Conservation (phyloP, 2,888 invertebrate genomes). For the Phalera bucephala region DNA sequence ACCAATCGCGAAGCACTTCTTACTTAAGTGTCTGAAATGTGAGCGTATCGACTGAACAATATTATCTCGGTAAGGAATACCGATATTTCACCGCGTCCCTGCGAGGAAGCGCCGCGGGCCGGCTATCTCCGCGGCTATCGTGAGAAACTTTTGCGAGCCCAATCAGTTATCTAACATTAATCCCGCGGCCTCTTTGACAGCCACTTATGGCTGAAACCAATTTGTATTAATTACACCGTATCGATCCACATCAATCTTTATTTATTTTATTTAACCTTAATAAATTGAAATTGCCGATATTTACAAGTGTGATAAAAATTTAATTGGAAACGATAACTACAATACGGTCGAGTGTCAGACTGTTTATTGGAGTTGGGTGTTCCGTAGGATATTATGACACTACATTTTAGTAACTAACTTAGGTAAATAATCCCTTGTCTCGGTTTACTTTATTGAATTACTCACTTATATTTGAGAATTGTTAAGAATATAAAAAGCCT, state of each 20-base stretch:
- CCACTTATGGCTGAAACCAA: constrained; percentile 56
- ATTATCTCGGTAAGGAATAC: constrained; percentile 27
- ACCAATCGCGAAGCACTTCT: neutral
- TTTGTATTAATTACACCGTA: constrained; percentile 68
- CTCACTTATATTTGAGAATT: no score
- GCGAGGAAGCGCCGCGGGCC: constrained; percentile 31
- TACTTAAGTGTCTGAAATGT: constrained; percentile 9
- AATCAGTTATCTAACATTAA: constrained; percentile 65
- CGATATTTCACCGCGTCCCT: constrained; percentile 40
- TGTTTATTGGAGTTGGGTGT: neutral
- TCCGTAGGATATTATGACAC: no score
- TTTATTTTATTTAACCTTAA: constrained; percentile 31
- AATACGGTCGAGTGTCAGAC: neutral
- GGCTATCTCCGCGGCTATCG: constrained; percentile 54
- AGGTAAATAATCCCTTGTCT: no score
- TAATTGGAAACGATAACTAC: constrained; percentile 1
- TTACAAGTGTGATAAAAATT: constrained; percentile 2
- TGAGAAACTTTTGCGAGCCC: constrained; percentile 72
- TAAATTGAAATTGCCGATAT: constrained; percentile 8
- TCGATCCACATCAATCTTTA: constrained; percentile 48
- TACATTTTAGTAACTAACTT: no score
- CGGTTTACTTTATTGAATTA: no score
- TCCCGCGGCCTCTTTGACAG: constrained; percentile 69
- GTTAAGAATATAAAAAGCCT: no score
- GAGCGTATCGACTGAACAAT: constrained; percentile 26